These are phyloP conservation scores for Schizotus pectinicornis DNA, from an alignment of 2,888 invertebrate species.

Conservation along the genomic window DNA sequence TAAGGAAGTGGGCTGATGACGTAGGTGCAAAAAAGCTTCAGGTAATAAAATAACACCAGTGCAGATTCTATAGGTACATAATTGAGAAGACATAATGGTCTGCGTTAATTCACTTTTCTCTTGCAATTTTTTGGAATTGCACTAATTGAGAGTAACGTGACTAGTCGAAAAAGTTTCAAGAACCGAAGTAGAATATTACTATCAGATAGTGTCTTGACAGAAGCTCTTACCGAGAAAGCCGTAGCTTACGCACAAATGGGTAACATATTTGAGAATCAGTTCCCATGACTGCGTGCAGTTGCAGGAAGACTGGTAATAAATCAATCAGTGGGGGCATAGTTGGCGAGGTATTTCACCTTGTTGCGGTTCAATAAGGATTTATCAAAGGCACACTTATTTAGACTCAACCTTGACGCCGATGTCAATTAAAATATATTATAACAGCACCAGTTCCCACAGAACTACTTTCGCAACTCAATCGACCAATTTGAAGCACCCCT, in stretches of 20 bases:
- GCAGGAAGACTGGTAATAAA: constrained; percentile 43
- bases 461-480: too few relatives aligned
- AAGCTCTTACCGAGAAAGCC: constrained; percentile 16
- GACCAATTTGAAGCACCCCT: too few relatives aligned
- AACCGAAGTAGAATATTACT: neutral
- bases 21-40: too few relatives aligned
- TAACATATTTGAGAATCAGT: constrained; percentile 42
- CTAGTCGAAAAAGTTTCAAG: neutral
- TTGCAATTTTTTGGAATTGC: neutral
- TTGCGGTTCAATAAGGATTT: constrained; percentile 29
- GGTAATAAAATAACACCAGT: too few relatives aligned
- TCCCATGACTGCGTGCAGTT: constrained; percentile 47
- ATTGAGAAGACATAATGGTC: neutral
- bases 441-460: too few relatives aligned
- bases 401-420: constrained; percentile 33
- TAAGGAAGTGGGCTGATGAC: too few relatives aligned
- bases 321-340: constrained; percentile 39
- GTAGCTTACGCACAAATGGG: constrained; percentile 14
- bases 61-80: too few relatives aligned
- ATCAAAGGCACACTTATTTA: constrained; percentile 32
- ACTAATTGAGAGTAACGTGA: neutral
- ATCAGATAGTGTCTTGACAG: neutral
- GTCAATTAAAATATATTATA: constrained; percentile 32
- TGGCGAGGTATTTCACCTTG: constrained; percentile 46
- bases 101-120: neutral